phyloP scores from a whole-genome alignment of 2,888 invertebrate species.

The Drosophila demipolita region DNA sequence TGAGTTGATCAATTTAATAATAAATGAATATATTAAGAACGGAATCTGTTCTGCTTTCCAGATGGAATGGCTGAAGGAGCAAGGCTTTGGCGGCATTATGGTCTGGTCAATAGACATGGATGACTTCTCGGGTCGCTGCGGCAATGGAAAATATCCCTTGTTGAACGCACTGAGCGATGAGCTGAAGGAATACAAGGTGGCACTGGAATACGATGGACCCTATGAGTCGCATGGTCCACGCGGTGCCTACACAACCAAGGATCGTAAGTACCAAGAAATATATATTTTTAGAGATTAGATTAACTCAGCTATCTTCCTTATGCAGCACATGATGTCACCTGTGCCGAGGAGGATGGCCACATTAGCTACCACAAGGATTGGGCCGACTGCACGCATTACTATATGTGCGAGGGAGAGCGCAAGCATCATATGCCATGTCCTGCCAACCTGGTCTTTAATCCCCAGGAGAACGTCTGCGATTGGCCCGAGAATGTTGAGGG shows the following conservation, averaged over 20 bases:
- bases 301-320: background rate
- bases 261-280: constrained; percentile 89
- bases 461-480: constrained; percentile 96
- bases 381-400: constrained; percentile 96
- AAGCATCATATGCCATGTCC: constrained; percentile 99
- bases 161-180: constrained; percentile 95
- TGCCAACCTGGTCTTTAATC: constrained; percentile 95
- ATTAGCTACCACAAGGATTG: constrained; percentile 96
- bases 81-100: constrained; percentile 98
- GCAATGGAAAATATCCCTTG: constrained; percentile 95
- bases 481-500: constrained; percentile 98
- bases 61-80: constrained; percentile 97
- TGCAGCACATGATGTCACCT: constrained; percentile 93
- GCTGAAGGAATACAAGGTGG: constrained; percentile 92
- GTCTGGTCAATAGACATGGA: constrained; percentile 98
- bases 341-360: constrained; percentile 97
- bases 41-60: constrained; percentile 80
- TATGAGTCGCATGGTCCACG: constrained; percentile 90
- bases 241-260: constrained; percentile 94
- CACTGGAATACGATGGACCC: constrained; percentile 93
- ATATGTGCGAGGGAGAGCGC: constrained; percentile 97
- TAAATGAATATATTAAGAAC: background rate
- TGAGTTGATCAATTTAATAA: constrained; percentile 81
- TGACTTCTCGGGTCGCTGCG: constrained; percentile 96
- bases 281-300: background rate